These are phyloP conservation scores for Aurelia sp. DNA, from an alignment of 30 jellyfish, hydroid and myxozoan species.

Conservation along the genomic window DNA sequence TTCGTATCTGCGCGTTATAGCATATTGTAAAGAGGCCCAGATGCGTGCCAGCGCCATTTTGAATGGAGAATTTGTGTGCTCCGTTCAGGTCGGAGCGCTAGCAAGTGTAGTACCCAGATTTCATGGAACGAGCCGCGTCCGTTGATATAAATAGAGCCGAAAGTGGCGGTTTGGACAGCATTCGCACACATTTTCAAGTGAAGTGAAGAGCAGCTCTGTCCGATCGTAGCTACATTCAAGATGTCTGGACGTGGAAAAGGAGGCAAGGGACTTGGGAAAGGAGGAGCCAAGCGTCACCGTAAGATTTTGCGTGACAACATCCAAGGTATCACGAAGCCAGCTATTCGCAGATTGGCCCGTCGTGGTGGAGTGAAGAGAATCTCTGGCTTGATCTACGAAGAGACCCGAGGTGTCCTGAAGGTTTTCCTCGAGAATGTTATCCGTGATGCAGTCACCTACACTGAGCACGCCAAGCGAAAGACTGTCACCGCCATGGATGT, in stretches of 20 bases:
- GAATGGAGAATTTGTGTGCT: too few species aligned
- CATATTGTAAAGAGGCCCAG: too few species aligned
- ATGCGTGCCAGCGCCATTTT: too few species aligned
- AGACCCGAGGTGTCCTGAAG: conserved; percentile 53
- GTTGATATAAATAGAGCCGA: too few species aligned
- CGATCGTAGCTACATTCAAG: not conserved
- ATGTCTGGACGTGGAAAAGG: conserved; percentile 98
- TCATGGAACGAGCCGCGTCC: too few species aligned
- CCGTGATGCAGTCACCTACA: conserved; percentile 74
- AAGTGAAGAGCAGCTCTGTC: too few species aligned
- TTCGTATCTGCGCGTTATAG: too few species aligned
- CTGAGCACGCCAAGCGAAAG: conserved; percentile 94
- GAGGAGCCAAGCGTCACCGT: conserved; percentile 95
- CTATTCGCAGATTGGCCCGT: conserved; percentile 91
- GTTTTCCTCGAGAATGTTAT: conserved; percentile 40
- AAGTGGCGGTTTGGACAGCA: too few species aligned
- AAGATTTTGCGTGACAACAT: conserved; percentile 91
- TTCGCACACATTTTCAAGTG: too few species aligned
- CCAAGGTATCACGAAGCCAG: conserved; percentile 93
- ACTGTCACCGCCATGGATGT: conserved; percentile 97
- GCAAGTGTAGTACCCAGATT: too few species aligned
- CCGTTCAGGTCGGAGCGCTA: too few species aligned
- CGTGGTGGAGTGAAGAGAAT: conserved; percentile 94
- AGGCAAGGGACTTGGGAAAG: conserved; percentile 97
- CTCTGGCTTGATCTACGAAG: conserved; percentile 69